phyloP scores from a whole-genome alignment of 2,888 invertebrate genomes.

The Odontomyia ornata region DNA sequence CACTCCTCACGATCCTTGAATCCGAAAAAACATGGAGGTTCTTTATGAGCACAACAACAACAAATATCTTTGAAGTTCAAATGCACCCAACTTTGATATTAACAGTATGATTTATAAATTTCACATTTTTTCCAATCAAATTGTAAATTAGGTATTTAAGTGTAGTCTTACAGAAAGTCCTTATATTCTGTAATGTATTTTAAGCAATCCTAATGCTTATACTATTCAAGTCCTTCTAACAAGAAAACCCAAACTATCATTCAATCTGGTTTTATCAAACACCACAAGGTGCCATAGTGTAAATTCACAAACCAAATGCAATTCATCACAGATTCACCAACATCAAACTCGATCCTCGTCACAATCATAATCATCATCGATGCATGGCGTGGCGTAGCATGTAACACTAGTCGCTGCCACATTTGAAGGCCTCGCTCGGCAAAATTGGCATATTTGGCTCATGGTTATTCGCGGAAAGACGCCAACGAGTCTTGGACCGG shows the following conservation, averaged over 20 bases:
- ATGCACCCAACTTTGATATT: too few relatives aligned
- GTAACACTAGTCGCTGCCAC: constrained; percentile 13
- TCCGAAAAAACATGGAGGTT: too few relatives aligned
- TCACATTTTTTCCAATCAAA: too few relatives aligned
- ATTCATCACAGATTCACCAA: constrained; percentile 3
- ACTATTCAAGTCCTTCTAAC: background rate
- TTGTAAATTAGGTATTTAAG: too few relatives aligned
- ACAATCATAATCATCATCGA: constrained; percentile 9
- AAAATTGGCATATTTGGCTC: constrained; percentile 32
- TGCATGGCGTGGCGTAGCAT: background rate
- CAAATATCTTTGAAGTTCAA: too few relatives aligned
- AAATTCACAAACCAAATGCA: background rate
- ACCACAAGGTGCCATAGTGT: background rate
- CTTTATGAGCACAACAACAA: too few relatives aligned
- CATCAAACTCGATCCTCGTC: background rate
- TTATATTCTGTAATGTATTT: too few relatives aligned
- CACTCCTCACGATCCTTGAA: too few relatives aligned
- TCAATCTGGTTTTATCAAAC: too few relatives aligned
- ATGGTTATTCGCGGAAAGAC: constrained; percentile 4
- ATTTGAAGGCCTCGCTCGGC: constrained; percentile 10
- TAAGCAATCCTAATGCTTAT: background rate
- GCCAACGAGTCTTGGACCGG: constrained; percentile 13
- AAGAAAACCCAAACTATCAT: too few relatives aligned
- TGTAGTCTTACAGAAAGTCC: too few relatives aligned
- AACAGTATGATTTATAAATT: too few relatives aligned